Evolutionary conservation across 2,888 invertebrate genomes (phyloP), one percentile per base, ranked within the genome.

Genomic region (Drosophila gaucha): DNA sequence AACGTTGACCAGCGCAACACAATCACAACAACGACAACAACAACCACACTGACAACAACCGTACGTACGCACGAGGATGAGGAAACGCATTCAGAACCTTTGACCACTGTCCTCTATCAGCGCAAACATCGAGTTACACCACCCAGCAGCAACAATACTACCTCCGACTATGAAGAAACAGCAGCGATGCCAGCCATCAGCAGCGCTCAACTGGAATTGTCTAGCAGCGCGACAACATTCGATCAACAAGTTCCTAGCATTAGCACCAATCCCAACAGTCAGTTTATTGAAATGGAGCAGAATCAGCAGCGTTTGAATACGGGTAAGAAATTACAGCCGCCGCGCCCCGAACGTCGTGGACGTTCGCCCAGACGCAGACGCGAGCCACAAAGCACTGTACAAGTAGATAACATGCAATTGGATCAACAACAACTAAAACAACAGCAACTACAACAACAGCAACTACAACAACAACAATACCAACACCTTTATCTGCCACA

Each of bases 301-400:
- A 55, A 74, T 38, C 76, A 74, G 35, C 74, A 65, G 2, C 54
- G 44, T 14, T 16, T 35, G 2, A 67, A 68, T 50, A 39, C 59
- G 56, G 80, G 68, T 77, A 80, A 80, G 70, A 69, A 78, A 67
- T 49, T 84, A 28, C 80, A 84, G 44, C 66, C 76, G 16, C 69
- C 76, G 6, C 76, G 83, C 10, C 74, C 80, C 16, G 85, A 87
- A 30, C 84, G 85, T 28, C 88, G 90, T 16, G 89, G 86, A 24
- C 89, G 91, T 46, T 91, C 90, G 5, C 90, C 90, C 1, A 77
- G 90, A 16, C 86, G 90, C 10, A 80, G 79, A 20, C 77, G 78
- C 6, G 80, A 79, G 6, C 72, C 54, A 9, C 67, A 58, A 1
- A 6, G 16, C 3, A 22, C 3, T 3, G 41, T 44, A 18, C 56